Base-by-base conservation (phyloP, 1,140 invertebrate genomes). In the Bombus turneri region DNA sequence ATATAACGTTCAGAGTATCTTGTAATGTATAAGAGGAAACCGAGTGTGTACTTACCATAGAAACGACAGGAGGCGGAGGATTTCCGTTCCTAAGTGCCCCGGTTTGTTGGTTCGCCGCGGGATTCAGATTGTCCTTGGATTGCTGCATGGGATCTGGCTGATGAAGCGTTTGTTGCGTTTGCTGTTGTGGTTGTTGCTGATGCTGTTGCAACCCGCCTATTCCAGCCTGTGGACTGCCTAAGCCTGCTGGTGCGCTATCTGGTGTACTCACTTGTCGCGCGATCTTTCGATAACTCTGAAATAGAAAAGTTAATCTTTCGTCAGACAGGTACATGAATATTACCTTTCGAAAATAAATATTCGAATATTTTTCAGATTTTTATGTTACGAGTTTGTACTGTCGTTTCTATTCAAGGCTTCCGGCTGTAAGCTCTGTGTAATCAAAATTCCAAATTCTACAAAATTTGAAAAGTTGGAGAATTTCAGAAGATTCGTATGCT, bases 221-320 rank as follows among this genome's bases (percentile, higher is more conserved):
- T 62, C 92, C 91, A 57, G 93, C 93, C 82, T 95, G 95, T 74
- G 95, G 95, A 93, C 95, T 95, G 53, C 94, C 94, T 41, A 95
- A 92, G 93, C 95, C 94, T 79, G 92, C 91, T 83, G 94, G 92
- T 77, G 94, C 94, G 81, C 92, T 95, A 86, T 95, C 95, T 69
- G 95, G 95, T 43, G 95, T 95, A 88, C 92, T 95, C 22, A 95
- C 94, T 93, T 95, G 95, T 59, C 95, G 93, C 53, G 94, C 93
- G 64, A 95, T 95, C 91, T 95, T 95, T 81, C 95, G 92, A 85
- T 95, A 95, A 92, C 94, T 95, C 95, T 95, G 93, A 25, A 94
- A 94, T 43, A 78, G 83, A 66, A 89, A 86, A 39, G n/a, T 31
- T 22, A 8, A 74, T 78, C 82, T 78, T 8, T 10, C 39, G n/a